These are phyloP conservation scores for Poecilia picta DNA, from an alignment of 2,797 vertebrate species.

Conservation along the genomic window DNA sequence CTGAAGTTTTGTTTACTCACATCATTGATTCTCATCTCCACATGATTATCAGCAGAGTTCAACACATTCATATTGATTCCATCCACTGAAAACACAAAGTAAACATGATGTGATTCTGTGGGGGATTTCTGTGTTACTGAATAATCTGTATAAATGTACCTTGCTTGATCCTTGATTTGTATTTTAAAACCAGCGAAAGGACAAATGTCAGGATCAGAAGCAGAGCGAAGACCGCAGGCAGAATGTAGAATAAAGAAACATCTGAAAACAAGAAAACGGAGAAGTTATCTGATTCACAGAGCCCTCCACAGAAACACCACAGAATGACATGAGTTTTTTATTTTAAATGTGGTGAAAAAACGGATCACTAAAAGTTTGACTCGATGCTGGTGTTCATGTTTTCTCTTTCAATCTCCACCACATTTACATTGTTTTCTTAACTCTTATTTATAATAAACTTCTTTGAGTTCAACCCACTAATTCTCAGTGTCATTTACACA, in stretches of 20 bases:
- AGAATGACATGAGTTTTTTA: too few species aligned
- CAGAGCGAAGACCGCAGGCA: background rate
- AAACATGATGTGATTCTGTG: constrained; percentile 9
- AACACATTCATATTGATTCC: background rate
- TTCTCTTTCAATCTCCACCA: too few species aligned
- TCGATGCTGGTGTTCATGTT: background rate
- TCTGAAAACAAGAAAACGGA: background rate
- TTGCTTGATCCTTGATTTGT: background rate
- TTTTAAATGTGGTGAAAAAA: background rate
- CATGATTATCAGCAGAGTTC: background rate
- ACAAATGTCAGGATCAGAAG: background rate
- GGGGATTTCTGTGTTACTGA: background rate
- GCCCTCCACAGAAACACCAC: background rate
- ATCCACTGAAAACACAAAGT: background rate
- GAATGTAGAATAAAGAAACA: background rate
- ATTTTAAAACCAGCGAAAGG: background rate
- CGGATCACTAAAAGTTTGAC: background rate
- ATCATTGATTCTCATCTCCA: background rate
- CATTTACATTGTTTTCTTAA: background rate
- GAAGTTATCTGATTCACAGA: background rate
- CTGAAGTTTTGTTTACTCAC: background rate
- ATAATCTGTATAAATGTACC: background rate
- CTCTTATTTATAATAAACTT: background rate
- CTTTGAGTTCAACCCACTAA: background rate
- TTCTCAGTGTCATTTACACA: background rate